These are phyloP conservation scores for Knipowitschia caucasica DNA, from an alignment of 2,797 vertebrate species.

Conservation along the genomic window DNA sequence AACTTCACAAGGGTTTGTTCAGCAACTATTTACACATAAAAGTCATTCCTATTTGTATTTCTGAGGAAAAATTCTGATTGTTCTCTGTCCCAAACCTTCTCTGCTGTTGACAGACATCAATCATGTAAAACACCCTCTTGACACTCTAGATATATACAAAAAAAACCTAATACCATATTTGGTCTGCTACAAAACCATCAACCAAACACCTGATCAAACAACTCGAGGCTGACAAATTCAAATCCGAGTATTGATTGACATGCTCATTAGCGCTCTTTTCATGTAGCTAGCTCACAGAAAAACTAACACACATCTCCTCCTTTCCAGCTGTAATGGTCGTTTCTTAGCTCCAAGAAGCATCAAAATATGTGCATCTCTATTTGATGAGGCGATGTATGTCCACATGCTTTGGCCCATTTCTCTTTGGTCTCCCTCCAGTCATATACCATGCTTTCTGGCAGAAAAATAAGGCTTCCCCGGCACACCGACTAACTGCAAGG, in stretches of 20 bases:
- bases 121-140: too few species aligned
- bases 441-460: constrained; percentile 9
- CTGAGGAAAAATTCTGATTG: too few species aligned
- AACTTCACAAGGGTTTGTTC: too few species aligned
- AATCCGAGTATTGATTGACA: background rate
- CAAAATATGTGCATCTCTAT: background rate
- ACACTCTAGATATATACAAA: too few species aligned
- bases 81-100: too few species aligned
- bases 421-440: background rate
- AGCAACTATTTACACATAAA: too few species aligned
- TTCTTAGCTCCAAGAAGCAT: background rate
- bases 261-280: background rate
- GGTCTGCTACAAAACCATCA: too few species aligned
- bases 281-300: background rate
- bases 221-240: too few species aligned
- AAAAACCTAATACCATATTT: too few species aligned
- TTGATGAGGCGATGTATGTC: background rate
- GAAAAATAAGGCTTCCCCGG: constrained; percentile 25
- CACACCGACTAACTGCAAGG: constrained; percentile 24
- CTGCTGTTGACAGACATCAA: too few species aligned
- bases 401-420: background rate
- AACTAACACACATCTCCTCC: background rate
- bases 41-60: too few species aligned
- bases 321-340: background rate
- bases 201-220: too few species aligned